phyloP scores from a whole-genome alignment of 2,888 invertebrate genomes.

The Dasysyrphus albostriatus region DNA sequence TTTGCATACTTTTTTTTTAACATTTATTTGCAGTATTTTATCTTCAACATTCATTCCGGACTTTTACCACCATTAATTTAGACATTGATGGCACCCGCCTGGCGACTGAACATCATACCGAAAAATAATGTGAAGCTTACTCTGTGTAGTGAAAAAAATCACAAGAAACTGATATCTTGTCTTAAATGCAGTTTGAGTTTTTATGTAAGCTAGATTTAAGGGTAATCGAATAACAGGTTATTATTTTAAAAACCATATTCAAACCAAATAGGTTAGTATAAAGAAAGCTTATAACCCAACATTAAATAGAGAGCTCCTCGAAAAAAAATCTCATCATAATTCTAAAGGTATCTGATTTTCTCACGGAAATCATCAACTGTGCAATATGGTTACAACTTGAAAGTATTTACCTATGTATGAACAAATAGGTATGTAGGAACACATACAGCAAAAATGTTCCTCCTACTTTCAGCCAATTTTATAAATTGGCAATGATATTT shows the following conservation, averaged over 20 bases:
- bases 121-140: too few relatives aligned
- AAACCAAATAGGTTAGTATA: background rate
- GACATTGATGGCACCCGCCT: too few relatives aligned
- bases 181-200: too few relatives aligned
- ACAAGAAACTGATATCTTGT: too few relatives aligned
- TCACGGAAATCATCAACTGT: conserved; percentile 68
- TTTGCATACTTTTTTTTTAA: too few relatives aligned
- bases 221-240: conserved; percentile 19
- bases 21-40: too few relatives aligned
- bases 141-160: too few relatives aligned
- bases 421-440: background rate
- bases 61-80: too few relatives aligned
- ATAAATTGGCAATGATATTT: conserved; percentile 64
- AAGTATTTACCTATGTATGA: too few relatives aligned
- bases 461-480: conserved; percentile 18
- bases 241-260: conserved; percentile 6
- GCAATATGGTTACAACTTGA: conserved; percentile 45
- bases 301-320: background rate
- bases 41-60: too few relatives aligned
- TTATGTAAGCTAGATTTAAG: background rate
- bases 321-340: conserved; percentile 3
- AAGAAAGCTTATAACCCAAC: background rate
- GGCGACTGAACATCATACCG: too few relatives aligned
- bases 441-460: background rate
- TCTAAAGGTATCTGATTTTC: conserved; percentile 39